Conservation (phyloP, 2,888 invertebrate species). For the Anaspis maculata region DNA sequence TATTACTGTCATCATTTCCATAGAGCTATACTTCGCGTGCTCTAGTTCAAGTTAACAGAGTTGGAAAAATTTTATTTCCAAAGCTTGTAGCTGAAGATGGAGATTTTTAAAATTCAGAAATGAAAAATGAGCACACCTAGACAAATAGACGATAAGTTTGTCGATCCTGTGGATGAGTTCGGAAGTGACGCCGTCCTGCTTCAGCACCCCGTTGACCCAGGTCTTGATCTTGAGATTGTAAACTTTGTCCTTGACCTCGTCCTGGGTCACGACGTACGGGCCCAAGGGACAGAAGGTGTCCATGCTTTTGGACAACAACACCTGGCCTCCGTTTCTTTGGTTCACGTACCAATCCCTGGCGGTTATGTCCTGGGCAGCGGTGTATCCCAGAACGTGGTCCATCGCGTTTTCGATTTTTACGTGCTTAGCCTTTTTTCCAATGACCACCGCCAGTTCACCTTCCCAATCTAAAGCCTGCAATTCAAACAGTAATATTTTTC, state of each 20-base stretch:
- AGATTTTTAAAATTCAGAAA: too few species aligned
- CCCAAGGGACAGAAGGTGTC: slow-evolving; percentile 82
- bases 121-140: slow-evolving; percentile 44
- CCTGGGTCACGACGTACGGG: slow-evolving; percentile 67
- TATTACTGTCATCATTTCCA: too few species aligned
- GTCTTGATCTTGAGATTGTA: slow-evolving; percentile 62
- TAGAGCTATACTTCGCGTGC: too few species aligned
- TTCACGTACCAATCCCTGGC: slow-evolving; percentile 77
- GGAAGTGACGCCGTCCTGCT: slow-evolving; percentile 67
- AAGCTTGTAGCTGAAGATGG: too few species aligned
- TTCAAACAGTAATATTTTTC: too few species aligned
- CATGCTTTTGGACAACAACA: slow-evolving; percentile 68
- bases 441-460: slow-evolving; percentile 73
- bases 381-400: slow-evolving; percentile 71
- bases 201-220: slow-evolving; percentile 63
- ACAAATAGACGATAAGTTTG: slow-evolving; percentile 62
- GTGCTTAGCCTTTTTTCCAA: slow-evolving; percentile 63
- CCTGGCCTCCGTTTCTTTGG: slow-evolving; percentile 61
- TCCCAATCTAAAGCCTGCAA: slow-evolving; percentile 84
- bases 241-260: slow-evolving; percentile 57
- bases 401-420: slow-evolving; percentile 58
- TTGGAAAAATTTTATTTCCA: too few species aligned
- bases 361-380: slow-evolving; percentile 75
- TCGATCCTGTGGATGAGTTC: slow-evolving; percentile 71
- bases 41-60: too few species aligned